Conservation (phyloP, 2,797 vertebrate species). For the Anableps anableps region DNA sequence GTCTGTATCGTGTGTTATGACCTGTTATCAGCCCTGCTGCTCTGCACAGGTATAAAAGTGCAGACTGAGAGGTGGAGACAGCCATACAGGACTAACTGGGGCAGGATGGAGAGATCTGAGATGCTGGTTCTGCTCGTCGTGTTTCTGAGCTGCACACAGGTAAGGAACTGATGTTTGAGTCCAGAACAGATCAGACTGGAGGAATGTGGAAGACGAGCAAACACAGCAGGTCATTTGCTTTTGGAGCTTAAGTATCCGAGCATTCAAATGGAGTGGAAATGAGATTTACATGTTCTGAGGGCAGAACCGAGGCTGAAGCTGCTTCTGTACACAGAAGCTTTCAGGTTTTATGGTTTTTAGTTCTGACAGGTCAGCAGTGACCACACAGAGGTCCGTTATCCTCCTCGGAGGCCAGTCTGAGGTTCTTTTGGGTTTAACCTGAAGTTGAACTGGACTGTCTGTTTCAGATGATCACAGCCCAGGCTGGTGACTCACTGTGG, state of each 20-base stretch:
- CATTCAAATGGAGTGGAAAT: background rate
- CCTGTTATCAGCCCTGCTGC: background rate
- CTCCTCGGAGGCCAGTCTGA: background rate
- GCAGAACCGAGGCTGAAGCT: background rate
- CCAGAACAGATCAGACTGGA: background rate
- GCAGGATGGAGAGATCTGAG: conserved; percentile 44
- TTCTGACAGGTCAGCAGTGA: background rate
- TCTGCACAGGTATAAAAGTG: conserved; percentile 49
- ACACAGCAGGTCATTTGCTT: conserved; percentile 2
- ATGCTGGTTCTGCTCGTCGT: conserved; percentile 38
- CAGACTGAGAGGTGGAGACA: conserved; percentile 4
- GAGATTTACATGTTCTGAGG: background rate
- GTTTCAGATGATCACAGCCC: background rate
- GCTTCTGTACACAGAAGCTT: background rate
- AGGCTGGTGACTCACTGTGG: background rate
- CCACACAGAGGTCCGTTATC: background rate
- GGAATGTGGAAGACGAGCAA: background rate
- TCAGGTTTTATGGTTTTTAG: background rate
- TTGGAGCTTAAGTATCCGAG: background rate
- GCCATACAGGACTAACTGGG: conserved; percentile 10
- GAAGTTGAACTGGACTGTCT: background rate
- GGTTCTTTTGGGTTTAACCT: background rate
- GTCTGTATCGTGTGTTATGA: too few species aligned
- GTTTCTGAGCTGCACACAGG: conserved; percentile 31
- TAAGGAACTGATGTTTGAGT: conserved; percentile 35